Evolutionary conservation across 2,113 vertebrate species (phyloP), one percentile per base, ranked within the genome.

Genomic region (Calyptommatus sinebrachiatus): DNA sequence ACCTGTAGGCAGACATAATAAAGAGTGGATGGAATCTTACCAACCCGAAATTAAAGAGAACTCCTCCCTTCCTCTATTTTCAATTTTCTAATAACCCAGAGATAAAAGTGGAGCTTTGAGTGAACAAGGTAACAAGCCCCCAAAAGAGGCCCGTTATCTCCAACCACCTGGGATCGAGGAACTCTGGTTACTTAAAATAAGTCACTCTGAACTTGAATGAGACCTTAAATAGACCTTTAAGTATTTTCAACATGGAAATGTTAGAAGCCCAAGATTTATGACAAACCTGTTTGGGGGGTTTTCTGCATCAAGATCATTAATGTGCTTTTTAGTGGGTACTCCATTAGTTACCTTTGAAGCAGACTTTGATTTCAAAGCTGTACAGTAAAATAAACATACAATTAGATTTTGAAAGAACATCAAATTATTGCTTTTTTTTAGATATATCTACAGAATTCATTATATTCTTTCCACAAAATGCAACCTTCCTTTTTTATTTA

Each of bases 331-430:
- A 84, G 62, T 88, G 61, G 80, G 75, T 68, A 89, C 82, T 89
- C 94, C 95, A 87, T 89, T 94, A 79, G 88, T 45, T 80, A 88
- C 83, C 89, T 93, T 94, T 84, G 90, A 84, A 86, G 88, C 69
- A 78, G 90, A 75, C 79, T 86, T 92, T 80, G 88, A 91, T 93
- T 95, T 95, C 87, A 91, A 69, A 78, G 80, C 77, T 92, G 77
- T 86, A 90, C 91, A 85, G 68, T 91, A 85, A 91, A 94, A 80
- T 72, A 72, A 76, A 78, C 88, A 83, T 50, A 86, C 83, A 88
- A 83, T 86, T 87, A 89, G 8, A 72, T 48, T 22, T 29, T 2
- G 26, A 84, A 88, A 87, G 5, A 72, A 20, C 21, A 41, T 41
- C 35, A 41, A 41, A 41, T 4, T 57, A 18, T 14, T 29, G 45